Conservation (phyloP, 2,888 invertebrate genomes). For the Liposcelis brunnea region DNA sequence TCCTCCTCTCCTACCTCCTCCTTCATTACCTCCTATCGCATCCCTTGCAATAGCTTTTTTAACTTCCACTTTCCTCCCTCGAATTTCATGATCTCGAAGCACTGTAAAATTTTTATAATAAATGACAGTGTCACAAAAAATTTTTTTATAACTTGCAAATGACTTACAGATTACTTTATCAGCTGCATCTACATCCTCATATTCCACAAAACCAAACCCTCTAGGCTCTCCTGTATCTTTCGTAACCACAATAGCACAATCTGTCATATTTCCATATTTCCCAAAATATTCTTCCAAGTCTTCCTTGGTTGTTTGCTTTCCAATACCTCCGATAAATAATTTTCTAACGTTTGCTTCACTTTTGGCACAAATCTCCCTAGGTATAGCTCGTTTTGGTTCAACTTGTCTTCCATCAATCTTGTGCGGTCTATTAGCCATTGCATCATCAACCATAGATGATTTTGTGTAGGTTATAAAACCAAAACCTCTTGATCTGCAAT, state of each 20-base stretch:
- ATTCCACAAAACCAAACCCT: conserved; percentile 38
- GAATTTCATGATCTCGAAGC: background rate
- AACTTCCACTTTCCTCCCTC: conserved; percentile 2
- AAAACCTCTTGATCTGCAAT: conserved; percentile 32
- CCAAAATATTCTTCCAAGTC: conserved; percentile 25
- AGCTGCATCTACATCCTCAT: conserved; percentile 36
- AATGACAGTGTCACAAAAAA: background rate
- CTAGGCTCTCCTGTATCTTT: conserved; percentile 33
- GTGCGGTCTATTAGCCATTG: conserved; percentile 37
- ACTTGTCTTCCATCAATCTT: conserved; percentile 36
- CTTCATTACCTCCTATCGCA: background rate
- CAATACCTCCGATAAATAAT: conserved; percentile 34
- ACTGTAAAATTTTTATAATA: background rate
- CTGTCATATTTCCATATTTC: conserved; percentile 28
- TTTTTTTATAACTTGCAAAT: background rate
- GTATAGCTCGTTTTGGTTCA: conserved; percentile 37
- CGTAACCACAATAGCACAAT: conserved; percentile 29
- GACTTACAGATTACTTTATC: conserved; percentile 28
- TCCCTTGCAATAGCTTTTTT: conserved; percentile 4
- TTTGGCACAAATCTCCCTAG: conserved; percentile 22
- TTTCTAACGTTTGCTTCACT: conserved; percentile 34
- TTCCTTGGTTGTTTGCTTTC: conserved; percentile 32
- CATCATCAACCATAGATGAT: conserved; percentile 35
- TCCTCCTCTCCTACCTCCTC: background rate
- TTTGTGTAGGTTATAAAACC: conserved; percentile 39